Base-by-base conservation (phyloP, 2,113 vertebrate species). In the Poecile atricapillus region DNA sequence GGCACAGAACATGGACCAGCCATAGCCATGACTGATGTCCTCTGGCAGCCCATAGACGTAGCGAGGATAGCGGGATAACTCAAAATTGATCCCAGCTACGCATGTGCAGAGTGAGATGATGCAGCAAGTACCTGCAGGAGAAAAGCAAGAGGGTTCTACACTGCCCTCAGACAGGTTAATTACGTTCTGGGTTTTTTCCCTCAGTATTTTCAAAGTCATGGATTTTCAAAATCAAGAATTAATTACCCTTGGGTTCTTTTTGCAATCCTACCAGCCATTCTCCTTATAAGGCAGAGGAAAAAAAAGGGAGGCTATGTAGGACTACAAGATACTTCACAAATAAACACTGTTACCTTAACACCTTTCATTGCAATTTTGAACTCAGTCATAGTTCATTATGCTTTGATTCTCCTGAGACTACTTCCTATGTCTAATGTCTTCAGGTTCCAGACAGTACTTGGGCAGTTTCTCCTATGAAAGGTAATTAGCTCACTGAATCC, bases 1-100 rank as follows among this genome's bases (percentile, higher is more conserved):
- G 96, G 99, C 99, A 97, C 99, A 99, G 97, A 99, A 99, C 99
- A 99, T 99, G 97, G 99, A 99, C 99, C 99, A 99, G 97, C 99
- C 99, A 95, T 99, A 99, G 95, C 99, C 99, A 92, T 99, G 99
- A 97, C 99, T 99, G 98, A 99, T 99, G 98, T 99, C 99, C 97
- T 99, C 99, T 6, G 99, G 99, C 89, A 99, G 98, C 95, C 98
- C 98, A 27, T 99, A 99, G 97, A 99, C 98, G 76, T 98, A 98
- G 95, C 99, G 99, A 22, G 99, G 99, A 77, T 99, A 99, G 94
- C 99, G 98, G 17, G 99, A 99, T n/a, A 99, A 90, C 97, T 99
- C 99, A 74, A 99, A 99, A 97, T 99, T 99, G 93, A 99, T 99
- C 88, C 99, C 99, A 13, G 99, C 99, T 90, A 99, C 99, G 16